Evolutionary conservation across 2,113 vertebrate species (phyloP), one percentile per base, ranked within the genome.

Genomic region (Chaetura pelagica): DNA sequence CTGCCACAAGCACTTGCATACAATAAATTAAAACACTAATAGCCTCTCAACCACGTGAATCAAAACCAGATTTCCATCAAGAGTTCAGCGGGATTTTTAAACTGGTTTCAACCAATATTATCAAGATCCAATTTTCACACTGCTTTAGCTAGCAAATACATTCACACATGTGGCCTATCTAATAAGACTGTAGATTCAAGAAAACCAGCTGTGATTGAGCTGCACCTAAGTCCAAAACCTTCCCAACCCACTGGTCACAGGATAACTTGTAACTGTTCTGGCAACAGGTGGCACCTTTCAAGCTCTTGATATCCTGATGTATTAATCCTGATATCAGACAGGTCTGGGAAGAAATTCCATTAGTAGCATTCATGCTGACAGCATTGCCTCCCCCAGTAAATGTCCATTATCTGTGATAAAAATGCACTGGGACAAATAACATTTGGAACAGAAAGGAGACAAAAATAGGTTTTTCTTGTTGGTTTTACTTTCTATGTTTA

Each of bases 141-240:
- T 57, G 51, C 40, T 61, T 78, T 71, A 79, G 29, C 44, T 66
- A 51, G 44, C 34, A 7, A 35, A 30, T 42, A 46, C 58, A 21
- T 32, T 84, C 75, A 51, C 32, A 68, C 6, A 4, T 5, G 62
- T 40, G 63, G 29, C 10, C 73, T 51, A 18, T n/a, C 27, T 72
- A 79, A 34, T 0, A 17, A 67, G n/a, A 62, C 3, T 2, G 29
- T 22, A 1, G 0, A 15, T 20, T 26, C 19, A 68, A 42, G 26
- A 68, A 49, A 58, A 62, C 5, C 54, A 87, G 19, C 49, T 55
- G 49, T 64, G 34, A 69, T 26, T 9, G 14, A 63, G 19, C 40
- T 55, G 34, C 3, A 52, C 12, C 7, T 49, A 21, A 10, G 38
- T 69, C 49, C 29, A 46, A 51, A 91, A 55, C 8, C 14, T 20